These are phyloP conservation scores for Phylloscopus trochilus DNA, from an alignment of 2,113 vertebrate species.

Conservation along the genomic window DNA sequence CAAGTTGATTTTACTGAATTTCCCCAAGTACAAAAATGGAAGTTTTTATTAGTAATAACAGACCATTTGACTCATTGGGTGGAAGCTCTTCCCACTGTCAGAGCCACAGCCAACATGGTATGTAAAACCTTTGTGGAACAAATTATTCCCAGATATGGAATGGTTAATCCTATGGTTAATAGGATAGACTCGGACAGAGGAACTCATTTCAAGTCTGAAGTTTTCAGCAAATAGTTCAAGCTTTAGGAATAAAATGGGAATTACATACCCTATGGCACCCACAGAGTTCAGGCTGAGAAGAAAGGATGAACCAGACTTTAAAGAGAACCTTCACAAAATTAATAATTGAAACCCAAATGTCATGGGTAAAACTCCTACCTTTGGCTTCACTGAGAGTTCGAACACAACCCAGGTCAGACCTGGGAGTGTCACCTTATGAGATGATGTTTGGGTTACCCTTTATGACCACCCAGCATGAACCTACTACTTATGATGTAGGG, in stretches of 20 bases:
- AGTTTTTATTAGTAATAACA: neutral
- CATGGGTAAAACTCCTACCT: neutral
- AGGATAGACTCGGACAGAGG: neutral
- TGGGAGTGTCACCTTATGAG: neutral
- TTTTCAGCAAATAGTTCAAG: neutral
- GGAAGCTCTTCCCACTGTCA: neutral
- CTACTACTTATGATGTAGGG: neutral
- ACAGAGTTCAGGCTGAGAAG: neutral
- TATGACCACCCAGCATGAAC: neutral
- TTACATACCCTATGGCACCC: too few species aligned
- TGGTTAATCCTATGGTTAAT: neutral
- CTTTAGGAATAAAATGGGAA: neutral
- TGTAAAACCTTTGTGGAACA: neutral
- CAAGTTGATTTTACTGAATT: neutral
- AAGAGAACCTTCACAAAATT: neutral
- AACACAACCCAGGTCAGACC: neutral
- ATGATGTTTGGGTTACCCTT: neutral
- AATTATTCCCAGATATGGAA: neutral
- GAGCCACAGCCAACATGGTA: neutral
- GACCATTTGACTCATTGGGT: neutral
- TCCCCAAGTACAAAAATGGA: neutral
- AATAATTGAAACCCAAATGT: neutral
- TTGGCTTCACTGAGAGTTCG: neutral
- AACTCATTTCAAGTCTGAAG: neutral
- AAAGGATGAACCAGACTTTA: neutral